These are phyloP conservation scores for Perizoma flavofasciatum DNA, from an alignment of 2,888 invertebrate species.

Conservation along the genomic window DNA sequence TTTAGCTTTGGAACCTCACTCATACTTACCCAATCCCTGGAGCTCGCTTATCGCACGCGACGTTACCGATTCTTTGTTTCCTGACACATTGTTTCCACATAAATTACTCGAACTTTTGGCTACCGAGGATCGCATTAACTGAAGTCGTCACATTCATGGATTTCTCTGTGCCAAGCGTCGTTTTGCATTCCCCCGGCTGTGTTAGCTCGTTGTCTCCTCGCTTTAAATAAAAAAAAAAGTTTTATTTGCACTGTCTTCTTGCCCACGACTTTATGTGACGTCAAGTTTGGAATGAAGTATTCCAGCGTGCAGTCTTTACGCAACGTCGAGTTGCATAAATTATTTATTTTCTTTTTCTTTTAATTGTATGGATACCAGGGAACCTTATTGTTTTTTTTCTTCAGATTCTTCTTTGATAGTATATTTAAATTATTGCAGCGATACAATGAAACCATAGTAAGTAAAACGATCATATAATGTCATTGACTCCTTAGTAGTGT, in stretches of 20 bases:
- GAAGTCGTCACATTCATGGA: constrained; percentile 62
- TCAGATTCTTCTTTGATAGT: constrained; percentile 32
- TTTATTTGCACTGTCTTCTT: constrained; percentile 71
- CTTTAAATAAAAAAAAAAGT: constrained; percentile 76
- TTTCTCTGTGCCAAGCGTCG: constrained; percentile 64
- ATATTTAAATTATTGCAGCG: constrained; percentile 44
- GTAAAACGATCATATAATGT: constrained; percentile 38
- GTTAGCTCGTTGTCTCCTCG: constrained; percentile 81
- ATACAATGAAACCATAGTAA: constrained; percentile 33
- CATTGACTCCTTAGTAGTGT: constrained; percentile 41
- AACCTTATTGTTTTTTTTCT: constrained; percentile 38
- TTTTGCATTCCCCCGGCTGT: constrained; percentile 82
- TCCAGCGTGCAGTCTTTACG: constrained; percentile 66
- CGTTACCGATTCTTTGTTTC: constrained; percentile 72
- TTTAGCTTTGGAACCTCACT: constrained; percentile 51
- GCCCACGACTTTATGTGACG: constrained; percentile 81
- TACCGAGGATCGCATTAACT: constrained; percentile 63
- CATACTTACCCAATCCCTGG: constrained; percentile 51
- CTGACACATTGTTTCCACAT: constrained; percentile 71
- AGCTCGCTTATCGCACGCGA: constrained; percentile 69
- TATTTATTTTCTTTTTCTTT: constrained; percentile 68
- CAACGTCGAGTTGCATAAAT: constrained; percentile 76
- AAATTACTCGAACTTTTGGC: constrained; percentile 68
- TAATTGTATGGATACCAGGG: constrained; percentile 61
- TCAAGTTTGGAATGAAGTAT: constrained; percentile 79